These are phyloP conservation scores for Clarias macrocephalus DNA, from an alignment of 2,113 vertebrate genomes.

Conservation along the genomic window DNA sequence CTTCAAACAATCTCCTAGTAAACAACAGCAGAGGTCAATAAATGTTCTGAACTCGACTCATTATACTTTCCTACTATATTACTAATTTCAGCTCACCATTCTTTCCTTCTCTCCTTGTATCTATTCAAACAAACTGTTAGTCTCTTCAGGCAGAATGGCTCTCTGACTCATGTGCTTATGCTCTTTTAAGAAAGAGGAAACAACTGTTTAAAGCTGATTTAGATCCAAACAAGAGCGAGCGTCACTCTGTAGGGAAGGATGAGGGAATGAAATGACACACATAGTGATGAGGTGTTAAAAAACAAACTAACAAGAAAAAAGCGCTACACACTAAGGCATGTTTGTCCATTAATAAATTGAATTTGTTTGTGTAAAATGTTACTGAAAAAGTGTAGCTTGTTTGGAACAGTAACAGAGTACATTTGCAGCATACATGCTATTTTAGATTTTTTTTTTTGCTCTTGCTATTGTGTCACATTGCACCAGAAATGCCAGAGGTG, in stretches of 20 bases:
- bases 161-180: background rate
- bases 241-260: conserved; percentile 9
- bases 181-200: background rate
- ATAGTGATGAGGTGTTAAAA: background rate
- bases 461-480: too few species aligned
- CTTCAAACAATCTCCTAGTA: conserved; percentile 38
- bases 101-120: background rate
- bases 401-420: too few species aligned
- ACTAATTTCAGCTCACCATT: conserved; percentile 9
- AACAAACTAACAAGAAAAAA: background rate
- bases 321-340: background rate
- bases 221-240: background rate
- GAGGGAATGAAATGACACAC: background rate
- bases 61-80: conserved; percentile 22
- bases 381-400: too few species aligned
- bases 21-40: conserved; percentile 41
- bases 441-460: too few species aligned
- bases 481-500: too few species aligned
- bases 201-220: conserved; percentile 26
- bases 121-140: background rate
- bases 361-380: too few species aligned
- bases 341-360: background rate
- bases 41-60: conserved; percentile 1
- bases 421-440: too few species aligned
- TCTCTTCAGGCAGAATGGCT: background rate